phyloP scores from a whole-genome alignment of 92 coral and sea anemone species.

The Desmophyllum pertusum region DNA sequence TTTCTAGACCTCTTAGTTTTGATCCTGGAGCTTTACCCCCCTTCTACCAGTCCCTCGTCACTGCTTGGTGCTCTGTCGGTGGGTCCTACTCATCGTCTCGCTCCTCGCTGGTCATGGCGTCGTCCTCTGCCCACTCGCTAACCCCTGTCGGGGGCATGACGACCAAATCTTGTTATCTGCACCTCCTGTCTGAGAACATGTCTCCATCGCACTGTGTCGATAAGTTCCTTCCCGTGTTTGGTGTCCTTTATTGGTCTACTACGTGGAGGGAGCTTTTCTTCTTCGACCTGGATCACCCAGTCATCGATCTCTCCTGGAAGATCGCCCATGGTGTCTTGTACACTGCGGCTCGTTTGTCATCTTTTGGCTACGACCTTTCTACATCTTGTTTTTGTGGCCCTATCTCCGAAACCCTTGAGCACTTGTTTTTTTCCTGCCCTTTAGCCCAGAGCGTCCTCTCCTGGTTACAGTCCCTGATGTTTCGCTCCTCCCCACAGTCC shows the following conservation, averaged over 20 bases:
- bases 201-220: slow-evolving; percentile 20
- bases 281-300: neutral
- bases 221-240: slow-evolving; percentile 14
- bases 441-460: slow-evolving; percentile 22
- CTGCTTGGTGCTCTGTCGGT: neutral
- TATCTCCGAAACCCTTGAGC: neutral
- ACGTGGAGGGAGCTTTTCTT: slow-evolving; percentile 26
- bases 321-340: slow-evolving; percentile 46
- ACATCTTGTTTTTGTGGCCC: slow-evolving; percentile 29
- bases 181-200: neutral
- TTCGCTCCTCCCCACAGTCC: neutral
- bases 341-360: slow-evolving; percentile 25
- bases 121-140: neutral
- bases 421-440: slow-evolving; percentile 34
- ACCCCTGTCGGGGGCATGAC: neutral
- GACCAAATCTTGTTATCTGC: neutral
- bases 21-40: neutral
- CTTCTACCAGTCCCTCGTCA: slow-evolving; percentile 5
- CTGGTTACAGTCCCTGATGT: slow-evolving; percentile 18
- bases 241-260: slow-evolving; percentile 15
- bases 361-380: neutral
- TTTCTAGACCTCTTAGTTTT: neutral
- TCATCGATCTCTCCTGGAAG: slow-evolving; percentile 31
- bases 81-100: neutral
- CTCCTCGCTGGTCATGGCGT: neutral